Evolutionary conservation across 2,113 vertebrate genomes (phyloP).

Genomic region (Rutilus rutilus): DNA sequence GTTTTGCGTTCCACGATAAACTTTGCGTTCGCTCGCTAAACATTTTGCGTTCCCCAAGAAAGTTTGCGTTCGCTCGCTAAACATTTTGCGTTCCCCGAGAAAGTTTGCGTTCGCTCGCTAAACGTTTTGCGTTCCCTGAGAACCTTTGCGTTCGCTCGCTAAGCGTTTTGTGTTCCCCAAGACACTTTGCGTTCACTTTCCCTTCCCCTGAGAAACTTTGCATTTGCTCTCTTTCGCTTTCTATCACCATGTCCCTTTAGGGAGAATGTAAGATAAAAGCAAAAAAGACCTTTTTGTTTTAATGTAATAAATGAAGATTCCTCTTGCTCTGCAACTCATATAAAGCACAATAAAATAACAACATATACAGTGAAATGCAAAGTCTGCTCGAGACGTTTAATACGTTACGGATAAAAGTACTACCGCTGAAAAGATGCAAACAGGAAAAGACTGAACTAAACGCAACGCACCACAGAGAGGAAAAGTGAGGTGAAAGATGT

Average conservation of each 20-base stretch:
- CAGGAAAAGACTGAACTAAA: not conserved
- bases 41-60: no score
- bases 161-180: rapidly evolving
- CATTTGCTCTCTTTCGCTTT: no score
- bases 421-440: not conserved
- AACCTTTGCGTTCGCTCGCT: no score
- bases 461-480: not conserved
- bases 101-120: no score
- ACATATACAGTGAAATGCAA: conserved; percentile 17
- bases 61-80: no score
- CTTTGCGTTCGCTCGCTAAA: no score
- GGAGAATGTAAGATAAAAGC: not conserved
- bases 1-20: rapidly evolving
- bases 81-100: no score
- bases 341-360: not conserved
- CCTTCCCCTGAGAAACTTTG: no score
- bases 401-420: not conserved
- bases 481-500: not conserved
- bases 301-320: not conserved
- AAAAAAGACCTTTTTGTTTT: not conserved
- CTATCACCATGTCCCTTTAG: no score
- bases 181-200: no score
- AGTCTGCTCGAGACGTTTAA: not conserved
- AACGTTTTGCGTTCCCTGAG: no score
- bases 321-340: not conserved